phyloP scores from a whole-genome alignment of 2,888 invertebrate genomes.

The Spialia ferax region DNA sequence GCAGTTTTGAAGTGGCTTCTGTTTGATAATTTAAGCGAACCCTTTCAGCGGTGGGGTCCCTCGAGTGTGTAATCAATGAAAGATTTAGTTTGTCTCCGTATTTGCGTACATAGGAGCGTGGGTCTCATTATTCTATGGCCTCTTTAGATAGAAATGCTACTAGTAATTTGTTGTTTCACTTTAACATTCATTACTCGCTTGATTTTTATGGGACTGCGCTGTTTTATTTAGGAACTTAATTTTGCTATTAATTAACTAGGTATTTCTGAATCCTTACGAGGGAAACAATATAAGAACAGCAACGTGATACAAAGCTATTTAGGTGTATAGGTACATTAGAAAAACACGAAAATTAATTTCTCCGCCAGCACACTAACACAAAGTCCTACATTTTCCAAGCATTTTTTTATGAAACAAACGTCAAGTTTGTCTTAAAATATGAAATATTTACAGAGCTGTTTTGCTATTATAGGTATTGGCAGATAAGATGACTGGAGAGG shows the following conservation, averaged over 20 bases:
- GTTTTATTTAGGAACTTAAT: too few relatives aligned
- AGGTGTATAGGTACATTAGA: not conserved
- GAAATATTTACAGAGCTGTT: constrained; percentile 53
- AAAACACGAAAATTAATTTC: not conserved
- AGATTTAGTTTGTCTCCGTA: constrained; percentile 65
- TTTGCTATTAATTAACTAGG: too few relatives aligned
- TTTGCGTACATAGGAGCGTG: constrained; percentile 52
- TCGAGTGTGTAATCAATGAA: constrained; percentile 68
- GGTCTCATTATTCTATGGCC: constrained; percentile 33
- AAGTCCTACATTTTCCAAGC: constrained; percentile 23
- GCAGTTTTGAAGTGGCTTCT: constrained; percentile 81
- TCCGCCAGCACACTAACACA: too few relatives aligned
- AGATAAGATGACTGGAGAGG: constrained; percentile 69
- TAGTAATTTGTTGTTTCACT: constrained; percentile 23
- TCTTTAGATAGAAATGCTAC: constrained; percentile 30
- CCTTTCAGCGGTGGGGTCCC: constrained; percentile 64
- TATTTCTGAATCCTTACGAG: too few relatives aligned
- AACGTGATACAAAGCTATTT: too few relatives aligned
- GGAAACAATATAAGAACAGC: too few relatives aligned
- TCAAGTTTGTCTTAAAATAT: constrained; percentile 55
- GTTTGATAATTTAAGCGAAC: constrained; percentile 77
- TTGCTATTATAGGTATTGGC: constrained; percentile 67
- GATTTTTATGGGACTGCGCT: not conserved
- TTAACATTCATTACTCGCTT: constrained; percentile 6
- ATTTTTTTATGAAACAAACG: constrained; percentile 47